These are phyloP conservation scores for Glareola pratincola DNA, from an alignment of 2,113 vertebrate species.

Conservation along the genomic window DNA sequence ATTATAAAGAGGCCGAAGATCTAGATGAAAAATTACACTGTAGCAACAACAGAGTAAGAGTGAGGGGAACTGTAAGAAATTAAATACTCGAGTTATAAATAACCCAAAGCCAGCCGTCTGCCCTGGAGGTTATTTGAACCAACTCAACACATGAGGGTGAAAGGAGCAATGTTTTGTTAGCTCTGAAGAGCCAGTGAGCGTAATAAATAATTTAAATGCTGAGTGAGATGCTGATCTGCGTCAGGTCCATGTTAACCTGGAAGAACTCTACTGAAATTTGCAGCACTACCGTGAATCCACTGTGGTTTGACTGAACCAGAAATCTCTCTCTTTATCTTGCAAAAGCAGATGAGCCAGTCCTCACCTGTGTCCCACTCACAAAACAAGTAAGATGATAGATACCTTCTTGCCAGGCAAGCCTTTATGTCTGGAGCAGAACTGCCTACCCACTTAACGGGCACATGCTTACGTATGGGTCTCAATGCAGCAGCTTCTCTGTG, in stretches of 20 bases:
- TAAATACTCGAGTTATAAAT: slow-evolving; percentile 35
- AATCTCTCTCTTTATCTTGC: background rate
- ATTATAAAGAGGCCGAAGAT: background rate
- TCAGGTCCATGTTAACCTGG: background rate
- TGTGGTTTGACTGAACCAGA: background rate
- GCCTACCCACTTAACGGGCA: background rate
- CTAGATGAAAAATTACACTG: background rate
- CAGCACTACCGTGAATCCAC: background rate
- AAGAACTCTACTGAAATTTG: slow-evolving; percentile 4
- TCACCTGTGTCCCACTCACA: background rate
- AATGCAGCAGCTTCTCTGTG: background rate
- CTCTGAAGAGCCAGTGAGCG: background rate
- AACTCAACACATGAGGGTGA: slow-evolving; percentile 46
- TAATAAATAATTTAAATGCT: slow-evolving; percentile 30
- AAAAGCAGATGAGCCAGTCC: background rate
- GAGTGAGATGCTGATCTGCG: background rate
- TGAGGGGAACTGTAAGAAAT: background rate
- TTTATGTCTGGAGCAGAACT: background rate
- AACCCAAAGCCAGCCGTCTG: background rate
- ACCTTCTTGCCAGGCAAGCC: background rate
- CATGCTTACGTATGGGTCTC: fast-evolving
- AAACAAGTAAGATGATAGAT: background rate
- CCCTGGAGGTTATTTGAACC: slow-evolving; percentile 34
- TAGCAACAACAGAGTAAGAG: background rate
- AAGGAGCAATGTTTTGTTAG: slow-evolving; percentile 21